Conservation (phyloP, 2,797 vertebrate genomes). For the Clangula hyemalis region DNA sequence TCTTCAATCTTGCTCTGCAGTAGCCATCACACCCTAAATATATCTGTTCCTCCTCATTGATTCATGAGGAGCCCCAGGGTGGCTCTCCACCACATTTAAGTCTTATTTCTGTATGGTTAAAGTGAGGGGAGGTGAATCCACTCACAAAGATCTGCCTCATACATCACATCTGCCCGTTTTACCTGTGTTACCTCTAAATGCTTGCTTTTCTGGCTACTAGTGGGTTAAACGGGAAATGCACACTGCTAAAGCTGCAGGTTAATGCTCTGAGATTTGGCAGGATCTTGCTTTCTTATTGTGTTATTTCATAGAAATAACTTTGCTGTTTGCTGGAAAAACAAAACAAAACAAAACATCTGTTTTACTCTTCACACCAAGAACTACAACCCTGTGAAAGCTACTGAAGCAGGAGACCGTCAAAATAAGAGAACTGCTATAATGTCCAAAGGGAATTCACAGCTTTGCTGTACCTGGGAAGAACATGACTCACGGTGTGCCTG, state of each 20-base stretch:
- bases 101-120: not conserved
- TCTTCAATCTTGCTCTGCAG: not conserved
- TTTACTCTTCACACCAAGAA: constrained; percentile 14
- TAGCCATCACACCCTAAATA: not conserved
- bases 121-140: not conserved
- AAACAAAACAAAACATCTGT: constrained; percentile 45
- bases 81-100: not conserved
- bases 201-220: not conserved
- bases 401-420: constrained; percentile 36
- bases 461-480: constrained; percentile 47
- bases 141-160: not conserved
- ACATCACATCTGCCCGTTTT: not conserved
- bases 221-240: not conserved
- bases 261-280: not conserved
- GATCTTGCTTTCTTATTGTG: not conserved
- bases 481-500: constrained; percentile 12
- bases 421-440: not conserved
- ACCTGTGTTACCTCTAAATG: not conserved
- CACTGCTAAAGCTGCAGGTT: not conserved
- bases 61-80: not conserved
- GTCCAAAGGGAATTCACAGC: not conserved
- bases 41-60: not conserved
- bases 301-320: not conserved
- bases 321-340: not conserved
- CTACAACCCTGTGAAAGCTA: constrained; percentile 10